A percentile compares a stretch with the other conserved stretches of the same genome.
Evolutionary conservation across 2,113 vertebrate species (phyloP).

Genomic region (Psophia crepitans): DNA sequence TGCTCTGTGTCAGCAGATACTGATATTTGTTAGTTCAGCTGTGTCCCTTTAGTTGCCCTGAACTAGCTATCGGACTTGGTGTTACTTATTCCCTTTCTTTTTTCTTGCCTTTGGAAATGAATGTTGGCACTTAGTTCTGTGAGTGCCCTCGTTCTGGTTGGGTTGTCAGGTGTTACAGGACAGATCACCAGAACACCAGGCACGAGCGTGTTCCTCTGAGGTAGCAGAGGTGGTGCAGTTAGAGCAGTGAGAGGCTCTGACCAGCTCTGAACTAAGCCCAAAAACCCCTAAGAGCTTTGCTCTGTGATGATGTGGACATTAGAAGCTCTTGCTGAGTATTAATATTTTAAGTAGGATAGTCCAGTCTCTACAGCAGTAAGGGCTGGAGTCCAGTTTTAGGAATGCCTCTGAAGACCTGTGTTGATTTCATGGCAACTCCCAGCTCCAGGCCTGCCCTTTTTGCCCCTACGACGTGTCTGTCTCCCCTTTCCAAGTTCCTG

Average conservation of each 20-base stretch:
- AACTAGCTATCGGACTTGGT: background rate
- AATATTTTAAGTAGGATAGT: background rate
- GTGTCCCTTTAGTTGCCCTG: background rate
- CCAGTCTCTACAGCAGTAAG: background rate
- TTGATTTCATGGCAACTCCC: background rate
- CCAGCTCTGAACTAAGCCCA: background rate
- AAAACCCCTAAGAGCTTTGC: background rate
- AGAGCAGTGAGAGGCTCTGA: background rate
- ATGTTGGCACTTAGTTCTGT: background rate
- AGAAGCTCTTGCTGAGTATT: background rate
- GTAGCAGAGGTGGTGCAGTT: background rate
- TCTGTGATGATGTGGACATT: background rate
- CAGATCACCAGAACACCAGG: background rate
- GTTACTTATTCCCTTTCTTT: background rate
- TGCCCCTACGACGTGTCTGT: background rate
- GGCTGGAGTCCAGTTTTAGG: background rate
- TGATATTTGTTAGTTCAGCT: background rate
- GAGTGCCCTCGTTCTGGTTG: background rate
- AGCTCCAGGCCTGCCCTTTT: background rate
- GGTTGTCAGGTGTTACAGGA: background rate
- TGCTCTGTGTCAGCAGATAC: background rate
- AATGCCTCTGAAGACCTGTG: background rate
- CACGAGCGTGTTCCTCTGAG: accelerated
- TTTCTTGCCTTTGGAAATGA: background rate
- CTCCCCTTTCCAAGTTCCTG: background rate